These are phyloP conservation scores for Pterobdella sp. DNA, from an alignment of 2,888 invertebrate species.

Conservation along the genomic window DNA sequence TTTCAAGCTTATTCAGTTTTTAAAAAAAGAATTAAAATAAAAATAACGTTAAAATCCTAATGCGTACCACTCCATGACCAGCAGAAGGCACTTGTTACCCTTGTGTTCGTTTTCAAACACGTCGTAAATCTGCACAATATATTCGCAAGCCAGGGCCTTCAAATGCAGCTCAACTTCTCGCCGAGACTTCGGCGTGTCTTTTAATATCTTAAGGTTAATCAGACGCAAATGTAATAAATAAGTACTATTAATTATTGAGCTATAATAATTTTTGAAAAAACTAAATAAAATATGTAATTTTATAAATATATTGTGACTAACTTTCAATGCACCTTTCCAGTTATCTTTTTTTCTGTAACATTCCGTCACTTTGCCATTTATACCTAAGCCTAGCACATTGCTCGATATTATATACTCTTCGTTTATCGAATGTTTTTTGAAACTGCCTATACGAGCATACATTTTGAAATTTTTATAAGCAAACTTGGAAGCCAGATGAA, in stretches of 20 bases:
- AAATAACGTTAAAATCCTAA: too few species aligned
- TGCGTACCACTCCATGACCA: conserved; percentile 92
- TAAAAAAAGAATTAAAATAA: too few species aligned
- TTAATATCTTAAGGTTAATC: conserved; percentile 61
- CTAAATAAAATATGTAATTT: neutral
- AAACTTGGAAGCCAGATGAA: too few species aligned
- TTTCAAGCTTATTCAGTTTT: too few species aligned
- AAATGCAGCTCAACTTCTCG: conserved; percentile 92
- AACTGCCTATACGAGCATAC: conserved; percentile 9
- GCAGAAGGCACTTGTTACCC: conserved; percentile 76
- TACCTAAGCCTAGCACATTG: conserved; percentile 87
- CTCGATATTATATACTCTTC: conserved; percentile 86
- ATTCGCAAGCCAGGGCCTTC: conserved; percentile 75
- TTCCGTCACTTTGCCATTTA: conserved; percentile 96
- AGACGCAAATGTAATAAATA: neutral
- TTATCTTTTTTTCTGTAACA: conserved; percentile 71
- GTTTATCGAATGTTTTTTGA: conserved; percentile 58
- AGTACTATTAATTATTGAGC: neutral
- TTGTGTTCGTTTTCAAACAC: conserved; percentile 87
- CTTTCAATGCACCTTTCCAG: conserved; percentile 83
- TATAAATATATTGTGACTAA: conserved; percentile 46
- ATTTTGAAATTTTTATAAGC: conserved; percentile 11
- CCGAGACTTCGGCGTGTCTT: conserved; percentile 83
- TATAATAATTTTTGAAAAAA: neutral
- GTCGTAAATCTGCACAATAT: conserved; percentile 85